Base-by-base conservation (phyloP, 1,140 invertebrate genomes). In the Diuraphis noxia region DNA sequence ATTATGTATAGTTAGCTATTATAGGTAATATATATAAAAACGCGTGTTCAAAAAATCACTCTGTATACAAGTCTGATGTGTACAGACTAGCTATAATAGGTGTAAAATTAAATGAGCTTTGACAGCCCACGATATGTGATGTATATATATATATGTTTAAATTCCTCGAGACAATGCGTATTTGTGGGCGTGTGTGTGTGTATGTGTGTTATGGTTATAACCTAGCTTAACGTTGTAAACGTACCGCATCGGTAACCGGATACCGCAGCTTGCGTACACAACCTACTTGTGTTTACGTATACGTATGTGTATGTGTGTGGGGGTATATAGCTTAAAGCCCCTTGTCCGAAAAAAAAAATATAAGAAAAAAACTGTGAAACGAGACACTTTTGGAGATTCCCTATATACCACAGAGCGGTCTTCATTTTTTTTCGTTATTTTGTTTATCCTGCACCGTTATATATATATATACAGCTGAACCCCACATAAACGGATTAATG, bases 331-430 rank as follows among this genome's bases (percentile, higher is more conserved):
- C 19, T 46, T 43, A 79, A 89, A 89, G 63, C 41, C 72, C 41
- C 88, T 89, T 79, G 88, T 89, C 88, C 88, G 40, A 41, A 41
- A 89, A 88, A 49, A 63, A 8, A 79, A 63, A n/a, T n/a, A n/a
- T n/a, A 77, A 77, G 34, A 36, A 77, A 79, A 89, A 89, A 77
- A 40, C 38, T 38, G 63, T 79, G 88, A 89, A 89, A 89, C 40
- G 72, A 17, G 88, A 89, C 88, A 89, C 88, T 89, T 89, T 72
- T 89, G n/a, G 63, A 89, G 88, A 89, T 89, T 89, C 88, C n/a
- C 41, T 52, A 30, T 19, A 23, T 30, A 52, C n/a, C 9, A 34
- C 56, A 13, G 25, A 23, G 52, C 13, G 36, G 87, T 88, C 52
- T 88, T 88, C 25, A 19, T 88, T 56, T 88, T 88, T 88, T 38